A percentile compares a stretch with the other conserved stretches of the same genome.
phyloP scores from a whole-genome alignment of 2,113 vertebrate species.

The Columbina picui region DNA sequence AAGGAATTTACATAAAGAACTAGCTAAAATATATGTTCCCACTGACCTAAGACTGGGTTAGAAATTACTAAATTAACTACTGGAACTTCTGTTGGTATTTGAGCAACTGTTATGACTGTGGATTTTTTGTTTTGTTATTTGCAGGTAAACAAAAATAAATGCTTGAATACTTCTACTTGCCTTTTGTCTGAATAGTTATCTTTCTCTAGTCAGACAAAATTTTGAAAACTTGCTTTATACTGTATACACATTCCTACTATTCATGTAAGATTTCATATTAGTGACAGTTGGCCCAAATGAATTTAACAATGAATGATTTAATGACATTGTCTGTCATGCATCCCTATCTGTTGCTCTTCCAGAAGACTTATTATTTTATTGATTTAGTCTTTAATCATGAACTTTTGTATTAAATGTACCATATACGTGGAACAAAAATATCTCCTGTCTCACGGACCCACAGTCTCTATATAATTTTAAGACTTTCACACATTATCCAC shows the following conservation, averaged over 20 bases:
- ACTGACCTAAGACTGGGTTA: not conserved
- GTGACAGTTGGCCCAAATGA: not conserved
- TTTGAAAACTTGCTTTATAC: not conserved
- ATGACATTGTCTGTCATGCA: not conserved
- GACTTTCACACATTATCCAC: not conserved
- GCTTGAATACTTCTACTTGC: not conserved
- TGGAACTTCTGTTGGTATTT: not conserved
- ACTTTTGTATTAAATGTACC: not conserved
- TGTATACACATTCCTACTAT: not conserved
- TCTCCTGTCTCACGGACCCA: not conserved
- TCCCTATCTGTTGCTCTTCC: not conserved
- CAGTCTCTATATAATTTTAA: not conserved
- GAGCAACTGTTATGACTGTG: accelerated
- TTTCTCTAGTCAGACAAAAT: not conserved
- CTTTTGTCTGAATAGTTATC: not conserved
- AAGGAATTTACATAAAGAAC: not conserved
- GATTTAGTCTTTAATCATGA: not conserved
- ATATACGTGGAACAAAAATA: not conserved
- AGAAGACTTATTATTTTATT: not conserved
- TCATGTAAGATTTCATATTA: not conserved
- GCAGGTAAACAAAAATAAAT: not conserved
- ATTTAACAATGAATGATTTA: not conserved
- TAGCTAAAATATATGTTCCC: not conserved
- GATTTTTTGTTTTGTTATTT: not conserved
- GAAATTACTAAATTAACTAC: not conserved